Evolutionary conservation across 2,888 invertebrate species (phyloP), one percentile per base, ranked within the genome.

Genomic region (Eremobia ochroleuca): DNA sequence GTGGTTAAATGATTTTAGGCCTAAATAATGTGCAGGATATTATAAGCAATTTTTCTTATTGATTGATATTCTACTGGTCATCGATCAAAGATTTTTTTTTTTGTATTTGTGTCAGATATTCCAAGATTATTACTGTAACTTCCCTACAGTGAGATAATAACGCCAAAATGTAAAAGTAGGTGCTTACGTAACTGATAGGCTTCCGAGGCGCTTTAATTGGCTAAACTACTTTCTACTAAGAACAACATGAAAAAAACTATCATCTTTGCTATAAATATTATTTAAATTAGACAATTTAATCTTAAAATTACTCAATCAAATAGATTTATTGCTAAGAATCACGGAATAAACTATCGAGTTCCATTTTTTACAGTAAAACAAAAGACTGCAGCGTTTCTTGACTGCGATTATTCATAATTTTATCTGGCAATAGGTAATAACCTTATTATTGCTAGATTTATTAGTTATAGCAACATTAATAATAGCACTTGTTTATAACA

Each of bases 1-100:
- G 46, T 49, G 66, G 68, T 72, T 83, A 58, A 61, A 65, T 72
- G 55, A 75, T 79, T 84, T 62, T 84, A 86, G 86, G 79, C 84
- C 84, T 83, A 84, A 73, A 83, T 75, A 46, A 34, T 40, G 9
- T 61, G 21, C 61, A 21, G 43, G 49, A 52, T 66, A 18, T 46
- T 34, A 40, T 8, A 43, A 61, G 11, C 21, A 58, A 13, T 73
- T 46, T 64, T 40, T 34, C 13, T n/a, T 55, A 31, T 21, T 49
- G 31, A 65, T 73, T 28, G 37, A 64, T 67, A 15, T 43, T 59
- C 21, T 1, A n/a, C n/a, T n/a, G n/a, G 1, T 43, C 1, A 59
- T 46, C 15, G 43, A 52, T 43, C 9, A 59, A 34, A 49, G 1
- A 18, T 67, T 28, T 28, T 6, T 28, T 6, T n/a, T 1, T 28